A percentile compares a stretch with the other conserved stretches of the same genome.
phyloP scores from a whole-genome alignment of 2,888 invertebrate species.

The Polymixis lichenea region DNA sequence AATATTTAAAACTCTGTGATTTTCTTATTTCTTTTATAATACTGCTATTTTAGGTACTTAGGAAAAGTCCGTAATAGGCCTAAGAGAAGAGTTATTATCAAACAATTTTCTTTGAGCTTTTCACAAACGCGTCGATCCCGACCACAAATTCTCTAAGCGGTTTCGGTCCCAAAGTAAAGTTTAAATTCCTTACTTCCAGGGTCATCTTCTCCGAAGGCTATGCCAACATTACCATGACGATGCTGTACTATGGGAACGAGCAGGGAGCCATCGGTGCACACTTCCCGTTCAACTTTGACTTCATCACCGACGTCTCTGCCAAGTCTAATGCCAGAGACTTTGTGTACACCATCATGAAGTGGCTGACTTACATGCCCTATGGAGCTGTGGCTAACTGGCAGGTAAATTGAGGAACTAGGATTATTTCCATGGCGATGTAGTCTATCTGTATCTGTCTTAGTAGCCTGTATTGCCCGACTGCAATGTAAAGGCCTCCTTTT shows the following conservation, averaged over 20 bases:
- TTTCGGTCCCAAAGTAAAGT: not conserved
- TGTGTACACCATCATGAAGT: conserved; percentile 88
- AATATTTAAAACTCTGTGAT: conserved; percentile 44
- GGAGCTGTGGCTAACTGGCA: conserved; percentile 92
- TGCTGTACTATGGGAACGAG: conserved; percentile 91
- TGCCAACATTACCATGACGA: conserved; percentile 88
- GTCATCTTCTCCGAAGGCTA: conserved; percentile 92
- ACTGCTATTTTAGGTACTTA: conserved; percentile 31
- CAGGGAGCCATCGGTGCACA: conserved; percentile 86
- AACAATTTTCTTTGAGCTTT: conserved; percentile 8
- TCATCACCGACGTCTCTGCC: conserved; percentile 87
- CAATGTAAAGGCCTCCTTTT: no score
- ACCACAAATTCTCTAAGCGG: not conserved
- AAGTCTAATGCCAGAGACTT: conserved; percentile 86
- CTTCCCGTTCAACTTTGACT: conserved; percentile 92
- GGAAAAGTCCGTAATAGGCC: conserved; percentile 1
- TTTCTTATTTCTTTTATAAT: conserved; percentile 36
- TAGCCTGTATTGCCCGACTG: no score
- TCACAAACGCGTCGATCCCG: no score
- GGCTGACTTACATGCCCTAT: conserved; percentile 91
- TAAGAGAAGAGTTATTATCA: not conserved
- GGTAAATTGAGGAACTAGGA: conserved; percentile 75
- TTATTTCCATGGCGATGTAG: not conserved
- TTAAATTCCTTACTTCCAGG: conserved; percentile 70
- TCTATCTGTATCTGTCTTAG: no score